Percentiles rank a stretch among this genome's conserved stretches.
Conservation (phyloP, 30 jellyfish, hydroid and myxozoan species). For the Pseudorhiza aurosa region DNA sequence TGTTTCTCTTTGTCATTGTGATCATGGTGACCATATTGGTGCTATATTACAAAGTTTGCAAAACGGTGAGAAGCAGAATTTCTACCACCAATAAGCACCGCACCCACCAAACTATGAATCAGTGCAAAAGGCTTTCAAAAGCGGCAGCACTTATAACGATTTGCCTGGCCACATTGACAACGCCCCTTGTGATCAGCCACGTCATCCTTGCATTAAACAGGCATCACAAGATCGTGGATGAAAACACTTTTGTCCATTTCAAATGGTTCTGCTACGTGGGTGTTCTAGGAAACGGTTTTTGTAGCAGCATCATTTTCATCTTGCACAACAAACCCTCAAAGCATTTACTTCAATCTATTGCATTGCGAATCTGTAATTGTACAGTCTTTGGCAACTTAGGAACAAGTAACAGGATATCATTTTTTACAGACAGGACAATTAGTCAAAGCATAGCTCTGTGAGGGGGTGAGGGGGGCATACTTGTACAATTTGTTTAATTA, state of each 20-base stretch:
- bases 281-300: not conserved
- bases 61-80: conserved; percentile 6
- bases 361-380: too few relatives aligned
- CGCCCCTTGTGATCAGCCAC: not conserved
- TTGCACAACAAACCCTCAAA: not conserved
- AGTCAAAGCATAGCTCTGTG: too few relatives aligned
- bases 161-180: not conserved
- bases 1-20: not conserved
- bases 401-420: too few relatives aligned
- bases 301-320: not conserved
- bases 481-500: too few relatives aligned
- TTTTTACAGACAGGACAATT: too few relatives aligned
- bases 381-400: too few relatives aligned
- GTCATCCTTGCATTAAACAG: not conserved
- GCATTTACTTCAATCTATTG: too few relatives aligned
- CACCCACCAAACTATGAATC: not conserved
- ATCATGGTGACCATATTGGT: not conserved
- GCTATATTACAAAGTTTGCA: conserved; percentile 8
- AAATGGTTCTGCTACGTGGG: not conserved
- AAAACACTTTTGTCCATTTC: not conserved
- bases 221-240: not conserved
- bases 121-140: not conserved
- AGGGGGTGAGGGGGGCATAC: too few relatives aligned
- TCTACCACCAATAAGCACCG: not conserved
- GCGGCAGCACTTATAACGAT: not conserved